Base-by-base conservation (phyloP, 2,797 vertebrate genomes). In the Epinephelus coioides region DNA sequence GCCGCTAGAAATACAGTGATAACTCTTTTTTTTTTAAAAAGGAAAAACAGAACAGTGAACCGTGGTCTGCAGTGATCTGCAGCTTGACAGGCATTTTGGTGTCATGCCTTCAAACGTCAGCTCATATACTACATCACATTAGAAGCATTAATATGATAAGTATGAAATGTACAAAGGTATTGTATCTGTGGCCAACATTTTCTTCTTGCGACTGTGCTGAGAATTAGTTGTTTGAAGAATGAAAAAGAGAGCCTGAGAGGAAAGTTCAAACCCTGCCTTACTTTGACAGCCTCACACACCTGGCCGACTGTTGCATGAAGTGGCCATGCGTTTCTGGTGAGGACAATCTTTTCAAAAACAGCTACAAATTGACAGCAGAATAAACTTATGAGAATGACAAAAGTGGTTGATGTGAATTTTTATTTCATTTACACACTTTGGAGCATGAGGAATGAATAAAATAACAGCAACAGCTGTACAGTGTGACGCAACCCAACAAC, bases 401-500 rank as follows among this genome's bases (percentile, higher is more conserved):
- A 63, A 47, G 19, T 6, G 43, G 43, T 21, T 56, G 17, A 63
- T 54, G 2, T 23, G 3, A 54, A 6, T 21, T 65, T 63, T 21
- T 3, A 53, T 76, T 23, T 43, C 12, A 55, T 60, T 56, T 72
- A 19, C 17, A 17, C 6, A 54, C 21, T 76, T 47, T 9, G 13
- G 38, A 47, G 15, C 6, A 23, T 1, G 30, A 2, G 27, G 38
- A 14, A 30, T 59, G 23, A 19, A 50, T 63, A 11, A 11, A 57
- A 30, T 27, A 59, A 50, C 54, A 43, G 46, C 44, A 66, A 80
- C 64, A 60, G 51, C 46, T 71, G 73, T 18, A 40, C 19, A 66
- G 7, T 38, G 19, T 81, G 76, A 79, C 60, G 69, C 69, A 86
- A 69, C 49, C n/a, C 17, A 46, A 73, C 63, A 82, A 69, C 43